These are phyloP conservation scores for Zalophus californianus DNA, from an alignment of 2,797 vertebrate genomes.

Conservation along the genomic window DNA sequence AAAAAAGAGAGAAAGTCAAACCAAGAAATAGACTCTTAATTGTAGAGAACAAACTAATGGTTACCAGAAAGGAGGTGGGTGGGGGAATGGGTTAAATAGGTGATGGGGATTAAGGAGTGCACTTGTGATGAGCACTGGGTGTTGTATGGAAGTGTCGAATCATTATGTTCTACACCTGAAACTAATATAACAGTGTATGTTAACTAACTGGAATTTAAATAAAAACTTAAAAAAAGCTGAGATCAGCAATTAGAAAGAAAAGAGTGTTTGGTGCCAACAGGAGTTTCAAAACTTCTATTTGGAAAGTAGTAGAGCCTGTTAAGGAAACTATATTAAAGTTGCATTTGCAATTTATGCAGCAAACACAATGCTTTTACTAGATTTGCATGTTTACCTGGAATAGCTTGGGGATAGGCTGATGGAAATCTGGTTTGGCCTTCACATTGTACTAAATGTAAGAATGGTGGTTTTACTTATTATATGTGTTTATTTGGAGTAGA, in stretches of 20 bases:
- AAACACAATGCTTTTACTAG: background rate
- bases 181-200: background rate
- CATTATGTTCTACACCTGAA: background rate
- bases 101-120: background rate
- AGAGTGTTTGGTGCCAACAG: background rate
- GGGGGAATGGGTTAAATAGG: background rate
- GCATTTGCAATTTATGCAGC: background rate
- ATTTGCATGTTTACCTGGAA: conserved; percentile 55
- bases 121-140: background rate
- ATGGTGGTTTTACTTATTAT: background rate
- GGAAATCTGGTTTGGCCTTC: conserved; percentile 2
- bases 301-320: background rate
- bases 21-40: background rate
- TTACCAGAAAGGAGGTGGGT: background rate
- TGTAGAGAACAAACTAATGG: background rate
- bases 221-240: background rate
- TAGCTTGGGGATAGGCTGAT: background rate
- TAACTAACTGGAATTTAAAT: background rate
- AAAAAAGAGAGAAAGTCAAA: background rate
- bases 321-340: conserved; percentile 7
- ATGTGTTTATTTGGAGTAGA: background rate
- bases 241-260: background rate
- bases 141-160: background rate
- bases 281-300: conserved; percentile 2
- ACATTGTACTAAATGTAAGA: background rate